These are phyloP conservation scores for Magallana gigas DNA, from an alignment of 1,140 invertebrate genomes.

Conservation along the genomic window DNA sequence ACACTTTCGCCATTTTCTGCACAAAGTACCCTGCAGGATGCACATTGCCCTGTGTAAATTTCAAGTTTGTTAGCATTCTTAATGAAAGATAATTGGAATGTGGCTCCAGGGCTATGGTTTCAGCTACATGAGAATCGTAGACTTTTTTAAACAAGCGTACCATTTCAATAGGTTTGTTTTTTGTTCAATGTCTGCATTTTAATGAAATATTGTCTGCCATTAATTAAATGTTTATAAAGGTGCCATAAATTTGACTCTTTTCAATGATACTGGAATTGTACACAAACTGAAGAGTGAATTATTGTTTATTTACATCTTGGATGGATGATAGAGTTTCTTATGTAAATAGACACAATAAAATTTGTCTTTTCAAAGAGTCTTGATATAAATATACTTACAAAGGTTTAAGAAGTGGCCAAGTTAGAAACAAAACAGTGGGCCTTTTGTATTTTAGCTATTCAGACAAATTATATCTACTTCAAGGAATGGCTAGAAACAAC, in stretches of 20 bases:
- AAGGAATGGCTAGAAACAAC: too few relatives aligned
- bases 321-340: neutral
- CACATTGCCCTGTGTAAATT: conserved; percentile 24
- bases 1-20: neutral
- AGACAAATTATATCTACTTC: too few relatives aligned
- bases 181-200: conserved; percentile 34
- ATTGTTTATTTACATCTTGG: neutral
- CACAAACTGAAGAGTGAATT: neutral
- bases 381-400: too few relatives aligned
- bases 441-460: too few relatives aligned
- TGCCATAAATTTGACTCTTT: conserved; percentile 17
- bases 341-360: neutral
- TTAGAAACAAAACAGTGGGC: too few relatives aligned
- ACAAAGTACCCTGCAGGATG: neutral
- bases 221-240: conserved; percentile 17
- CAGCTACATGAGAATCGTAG: neutral
- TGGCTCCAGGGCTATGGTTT: conserved; percentile 24
- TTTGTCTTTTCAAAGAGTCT: neutral
- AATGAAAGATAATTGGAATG: conserved; percentile 30
- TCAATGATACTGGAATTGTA: neutral
- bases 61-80: conserved; percentile 35
- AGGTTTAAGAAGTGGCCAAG: too few relatives aligned
- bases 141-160: conserved; percentile 23
- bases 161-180: conserved; percentile 16
- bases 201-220: conserved; percentile 33